Evolutionary conservation across 2,797 vertebrate species (phyloP), one percentile per base, ranked within the genome.

Genomic region (Lates japonicus): DNA sequence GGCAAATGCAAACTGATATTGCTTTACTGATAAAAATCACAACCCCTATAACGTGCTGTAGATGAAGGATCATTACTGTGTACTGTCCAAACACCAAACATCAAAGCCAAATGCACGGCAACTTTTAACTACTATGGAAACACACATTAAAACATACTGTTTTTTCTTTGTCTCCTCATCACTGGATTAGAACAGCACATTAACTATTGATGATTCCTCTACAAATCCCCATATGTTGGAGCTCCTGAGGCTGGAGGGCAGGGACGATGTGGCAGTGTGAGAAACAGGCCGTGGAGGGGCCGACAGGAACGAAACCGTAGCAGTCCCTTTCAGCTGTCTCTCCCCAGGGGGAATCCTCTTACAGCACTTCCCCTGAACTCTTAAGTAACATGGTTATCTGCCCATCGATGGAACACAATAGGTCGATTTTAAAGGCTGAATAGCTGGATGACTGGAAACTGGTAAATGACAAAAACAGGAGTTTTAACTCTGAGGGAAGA

Each of bases 331-430:
- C 84, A 90, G 82, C 52, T 59, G 16, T 70, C 42, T 67, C 84
- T 87, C 91, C 91, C 92, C 64, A 1, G 90, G 88, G 93, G 86
- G 91, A 91, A 89, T 94, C 91, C 76, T 90, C 88, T 95, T 94
- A 92, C 94, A 89, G 81, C 76, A 81, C 87, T 86, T 87, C 84
- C 89, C 85, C 84, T 88, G 3, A 84, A 86, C 77, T 70, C 84
- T 65, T 74, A 90, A 75, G 87, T 81, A 89, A 84, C 83, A 69
- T 33, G 29, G 82, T 84, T 88, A 89, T 90, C 88, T 42, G 63
- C 13, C 51, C 70, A 87, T 90, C 89, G 64, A 14, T 51, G 13
- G 41, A 75, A 62, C 69, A 91, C 87, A 93, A 92, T 71, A 17
- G 75, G 37, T 33, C 19, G 4, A 78, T 80, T 85, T 68, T 54